Conservation (phyloP, 2,888 invertebrate genomes). For the Coremacera marginata region DNA sequence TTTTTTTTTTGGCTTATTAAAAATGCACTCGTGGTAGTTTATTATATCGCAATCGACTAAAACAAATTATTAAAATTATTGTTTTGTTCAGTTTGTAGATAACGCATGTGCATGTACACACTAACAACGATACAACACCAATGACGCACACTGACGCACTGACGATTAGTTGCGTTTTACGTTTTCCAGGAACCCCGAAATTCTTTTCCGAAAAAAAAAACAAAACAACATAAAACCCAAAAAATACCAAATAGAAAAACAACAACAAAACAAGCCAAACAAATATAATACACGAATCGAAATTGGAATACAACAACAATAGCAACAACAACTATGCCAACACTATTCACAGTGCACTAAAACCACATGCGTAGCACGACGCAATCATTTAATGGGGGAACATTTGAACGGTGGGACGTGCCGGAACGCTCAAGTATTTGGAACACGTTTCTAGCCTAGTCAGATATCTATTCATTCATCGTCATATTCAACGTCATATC, state of each 20-base stretch:
- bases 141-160: constrained; percentile 64
- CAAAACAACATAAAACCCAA: constrained; percentile 6
- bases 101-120: constrained; percentile 1
- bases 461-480: constrained; percentile 5
- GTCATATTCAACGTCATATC: background rate
- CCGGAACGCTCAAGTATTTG: background rate
- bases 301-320: constrained; percentile 14
- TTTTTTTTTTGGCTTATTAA: background rate
- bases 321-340: background rate
- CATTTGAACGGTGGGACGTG: background rate
- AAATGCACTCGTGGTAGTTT: background rate
- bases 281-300: constrained; percentile 30
- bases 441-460: background rate
- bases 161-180: constrained; percentile 60
- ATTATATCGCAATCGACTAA: background rate
- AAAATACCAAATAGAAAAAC: constrained; percentile 40
- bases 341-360: background rate
- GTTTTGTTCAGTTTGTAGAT: background rate
- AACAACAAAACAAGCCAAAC: constrained; percentile 38
- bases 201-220: constrained; percentile 40
- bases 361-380: constrained; percentile 21
- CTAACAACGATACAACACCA: constrained; percentile 52
- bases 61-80: background rate
- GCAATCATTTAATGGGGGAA: background rate
- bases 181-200: constrained; percentile 63